These are phyloP conservation scores for Zaprionus davidi DNA, from an alignment of 1,140 invertebrate genomes.

Conservation along the genomic window DNA sequence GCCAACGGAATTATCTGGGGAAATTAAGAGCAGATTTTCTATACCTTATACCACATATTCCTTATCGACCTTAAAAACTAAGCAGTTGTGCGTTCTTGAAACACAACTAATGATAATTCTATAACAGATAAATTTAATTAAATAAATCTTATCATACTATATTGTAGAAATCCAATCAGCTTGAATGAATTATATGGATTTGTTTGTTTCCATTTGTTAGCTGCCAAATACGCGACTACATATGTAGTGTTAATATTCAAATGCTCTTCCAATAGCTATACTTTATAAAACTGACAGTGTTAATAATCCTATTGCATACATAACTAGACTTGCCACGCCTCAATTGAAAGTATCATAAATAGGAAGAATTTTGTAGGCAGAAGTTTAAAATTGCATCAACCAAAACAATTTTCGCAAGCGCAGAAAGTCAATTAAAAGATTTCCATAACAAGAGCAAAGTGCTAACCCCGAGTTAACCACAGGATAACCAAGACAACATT, in stretches of 20 bases:
- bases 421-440: conserved; percentile 6
- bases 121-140: neutral
- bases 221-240: neutral
- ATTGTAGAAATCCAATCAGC: neutral
- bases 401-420: neutral
- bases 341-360: neutral
- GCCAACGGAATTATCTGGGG: conserved; percentile 12
- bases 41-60: neutral
- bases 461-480: conserved; percentile 5
- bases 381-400: neutral
- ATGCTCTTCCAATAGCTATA: neutral
- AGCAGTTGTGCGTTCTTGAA: neutral
- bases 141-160: neutral
- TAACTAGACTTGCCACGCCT: neutral
- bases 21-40: conserved; percentile 10
- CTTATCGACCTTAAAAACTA: neutral
- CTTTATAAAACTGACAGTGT: neutral
- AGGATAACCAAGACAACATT: neutral
- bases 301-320: neutral
- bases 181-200: neutral
- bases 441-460: neutral
- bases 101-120: neutral
- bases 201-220: neutral
- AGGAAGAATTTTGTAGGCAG: neutral
- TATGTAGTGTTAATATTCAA: neutral